Conservation (phyloP, 2,797 vertebrate genomes). For the Enteromius afrohamiltoni region DNA sequence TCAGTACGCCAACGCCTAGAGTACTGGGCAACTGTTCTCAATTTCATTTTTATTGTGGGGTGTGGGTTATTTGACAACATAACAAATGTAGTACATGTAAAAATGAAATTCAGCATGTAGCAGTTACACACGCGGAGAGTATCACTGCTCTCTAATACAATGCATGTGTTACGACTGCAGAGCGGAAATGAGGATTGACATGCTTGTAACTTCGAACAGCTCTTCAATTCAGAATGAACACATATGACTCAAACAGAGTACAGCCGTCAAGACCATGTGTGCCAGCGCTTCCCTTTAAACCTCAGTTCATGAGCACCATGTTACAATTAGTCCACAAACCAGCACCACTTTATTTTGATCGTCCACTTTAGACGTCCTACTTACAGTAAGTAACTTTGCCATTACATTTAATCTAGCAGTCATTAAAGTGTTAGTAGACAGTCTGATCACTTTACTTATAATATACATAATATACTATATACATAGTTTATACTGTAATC, state of each 20-base stretch:
- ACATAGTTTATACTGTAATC: neutral
- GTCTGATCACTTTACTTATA: neutral
- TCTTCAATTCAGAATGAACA: constrained; percentile 48
- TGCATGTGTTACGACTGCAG: constrained; percentile 33
- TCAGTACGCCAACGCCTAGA: neutral
- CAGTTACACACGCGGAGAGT: constrained; percentile 36
- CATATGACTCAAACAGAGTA: constrained; percentile 37
- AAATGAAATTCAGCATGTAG: constrained; percentile 23
- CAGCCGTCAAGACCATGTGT: constrained; percentile 43
- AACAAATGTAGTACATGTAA: constrained; percentile 31
- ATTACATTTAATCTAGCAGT: neutral
- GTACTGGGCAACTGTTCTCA: neutral
- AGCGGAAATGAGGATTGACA: constrained; percentile 61
- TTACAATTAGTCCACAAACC: constrained; percentile 21
- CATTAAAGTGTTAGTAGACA: neutral
- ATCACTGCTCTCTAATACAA: constrained; percentile 49
- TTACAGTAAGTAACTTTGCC: neutral
- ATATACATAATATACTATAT: too few relatives aligned
- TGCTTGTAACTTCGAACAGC: constrained; percentile 57
- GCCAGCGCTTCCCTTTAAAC: neutral
- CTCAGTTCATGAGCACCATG: neutral
- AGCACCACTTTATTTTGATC: neutral
- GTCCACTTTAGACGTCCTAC: neutral
- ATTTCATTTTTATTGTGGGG: neutral
- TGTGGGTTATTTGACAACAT: constrained; percentile 29